These are phyloP conservation scores for Dynastes maya DNA, from an alignment of 2,888 invertebrate genomes.

Conservation along the genomic window DNA sequence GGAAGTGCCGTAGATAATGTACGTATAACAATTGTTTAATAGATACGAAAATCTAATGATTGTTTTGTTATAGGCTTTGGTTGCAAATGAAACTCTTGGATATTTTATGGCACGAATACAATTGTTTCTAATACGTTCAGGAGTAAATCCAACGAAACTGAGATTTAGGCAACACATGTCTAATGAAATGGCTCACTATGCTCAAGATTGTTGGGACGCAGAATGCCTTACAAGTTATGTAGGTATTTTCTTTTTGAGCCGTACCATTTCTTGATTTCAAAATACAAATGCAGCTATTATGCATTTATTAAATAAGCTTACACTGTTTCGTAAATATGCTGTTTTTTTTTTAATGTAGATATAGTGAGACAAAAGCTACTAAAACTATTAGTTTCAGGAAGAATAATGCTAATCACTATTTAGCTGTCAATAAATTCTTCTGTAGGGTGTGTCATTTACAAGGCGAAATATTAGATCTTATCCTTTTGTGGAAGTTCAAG, in stretches of 20 bases:
- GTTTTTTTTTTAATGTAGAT: too few relatives aligned
- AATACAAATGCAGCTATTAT: too few relatives aligned
- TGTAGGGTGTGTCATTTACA: too few relatives aligned
- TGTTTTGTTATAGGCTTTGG: slow-evolving; percentile 76
- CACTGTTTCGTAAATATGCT: too few relatives aligned
- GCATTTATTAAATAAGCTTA: too few relatives aligned
- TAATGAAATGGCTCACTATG: slow-evolving; percentile 99
- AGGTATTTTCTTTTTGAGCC: slow-evolving; percentile 64
- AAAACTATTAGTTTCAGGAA: too few relatives aligned
- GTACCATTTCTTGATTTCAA: too few relatives aligned
- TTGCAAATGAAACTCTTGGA: slow-evolving; percentile 97
- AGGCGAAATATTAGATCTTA: too few relatives aligned
- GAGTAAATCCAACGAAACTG: slow-evolving; percentile 88
- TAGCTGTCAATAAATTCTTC: too few relatives aligned
- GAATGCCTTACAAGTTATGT: slow-evolving; percentile 96
- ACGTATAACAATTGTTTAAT: slow-evolving; percentile 54
- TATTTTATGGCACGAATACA: slow-evolving; percentile 98
- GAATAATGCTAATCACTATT: too few relatives aligned
- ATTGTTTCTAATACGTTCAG: slow-evolving; percentile 88
- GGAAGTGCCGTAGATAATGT: slow-evolving; percentile 89
- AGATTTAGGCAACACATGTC: slow-evolving; percentile 98
- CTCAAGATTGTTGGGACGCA: slow-evolving; percentile 99
- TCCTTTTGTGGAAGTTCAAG: too few relatives aligned
- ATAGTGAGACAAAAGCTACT: too few relatives aligned
- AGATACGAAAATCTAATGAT: not conserved